Base-by-base conservation (phyloP, 2,888 invertebrate genomes). In the Nephrotoma flavescens region DNA sequence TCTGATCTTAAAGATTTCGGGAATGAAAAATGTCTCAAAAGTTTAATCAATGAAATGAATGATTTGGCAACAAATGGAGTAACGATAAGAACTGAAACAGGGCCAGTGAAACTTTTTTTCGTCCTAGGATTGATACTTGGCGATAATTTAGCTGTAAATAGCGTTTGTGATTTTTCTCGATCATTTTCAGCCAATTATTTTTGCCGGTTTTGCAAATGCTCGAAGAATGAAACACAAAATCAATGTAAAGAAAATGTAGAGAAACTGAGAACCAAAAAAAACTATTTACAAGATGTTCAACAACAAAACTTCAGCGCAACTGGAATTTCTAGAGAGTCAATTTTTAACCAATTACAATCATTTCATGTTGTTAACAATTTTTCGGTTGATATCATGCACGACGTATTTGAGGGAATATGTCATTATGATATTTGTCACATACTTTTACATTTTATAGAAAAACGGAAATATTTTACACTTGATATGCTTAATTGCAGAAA, bases 11-110 rank as follows among this genome's bases (percentile, higher is more conserved):
- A 86, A 84, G 57, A 41, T 6, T 87, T 86, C 31, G 87, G 87
- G 11, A 87, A 87, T 86, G 52, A 86, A 41, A 87, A 84, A 85
- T 86, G 87, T 19, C 86, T 87, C 12, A 87, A 41, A 42, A 86
- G 45, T n/a, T 19, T 87, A 1, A 85, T 87, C 2, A 83, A 87
- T 12, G 85, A 86, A 83, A 11, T 87, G 11, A 87, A 87, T 42
- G 86, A 86, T 15, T 71, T 87, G 11, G 85, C n/a, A 5, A 15
- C 45, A 44, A 42, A 85, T 83, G 87, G 87, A 6, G 44, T 84
- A 41, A 85, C 86, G 83, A 85, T 87, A 0, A 83, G 42, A 31
- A 86, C 86, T 19, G 19, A 57, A 2, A 15, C 42, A 6, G 86
- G 86, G 4, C 6, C 15, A 42, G 19, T 5, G 5, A 11, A 47